These are phyloP conservation scores for Apaloderma vittatum DNA, from an alignment of 2,113 vertebrate genomes.

Conservation along the genomic window DNA sequence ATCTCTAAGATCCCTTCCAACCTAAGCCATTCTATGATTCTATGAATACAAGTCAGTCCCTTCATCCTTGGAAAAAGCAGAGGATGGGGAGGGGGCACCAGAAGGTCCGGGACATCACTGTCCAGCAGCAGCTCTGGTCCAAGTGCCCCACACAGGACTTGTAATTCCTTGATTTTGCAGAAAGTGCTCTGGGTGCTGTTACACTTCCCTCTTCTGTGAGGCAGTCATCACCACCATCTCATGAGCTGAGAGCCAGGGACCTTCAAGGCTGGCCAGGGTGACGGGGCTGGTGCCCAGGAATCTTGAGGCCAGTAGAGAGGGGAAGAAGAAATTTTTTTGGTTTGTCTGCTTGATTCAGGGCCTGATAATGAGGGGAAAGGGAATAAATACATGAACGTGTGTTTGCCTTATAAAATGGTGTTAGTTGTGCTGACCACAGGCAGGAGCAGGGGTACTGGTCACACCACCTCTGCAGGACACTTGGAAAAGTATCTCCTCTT, in stretches of 20 bases:
- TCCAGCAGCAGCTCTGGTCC: too few relatives aligned
- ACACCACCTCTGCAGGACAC: background rate
- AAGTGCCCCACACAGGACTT: background rate
- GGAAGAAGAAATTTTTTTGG: background rate
- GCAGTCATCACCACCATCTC: background rate
- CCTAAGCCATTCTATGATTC: too few relatives aligned
- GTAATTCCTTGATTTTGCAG: background rate
- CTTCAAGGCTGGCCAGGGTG: background rate
- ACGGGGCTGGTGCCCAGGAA: background rate
- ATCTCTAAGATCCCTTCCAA: too few relatives aligned
- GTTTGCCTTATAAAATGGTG: background rate
- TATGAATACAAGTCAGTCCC: too few relatives aligned
- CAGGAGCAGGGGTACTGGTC: fast-evolving
- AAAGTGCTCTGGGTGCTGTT: background rate
- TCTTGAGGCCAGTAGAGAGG: fast-evolving
- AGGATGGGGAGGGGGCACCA: too few relatives aligned
- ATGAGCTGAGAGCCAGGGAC: fast-evolving
- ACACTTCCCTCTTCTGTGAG: background rate
- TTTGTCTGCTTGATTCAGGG: background rate
- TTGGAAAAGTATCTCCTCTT: background rate
- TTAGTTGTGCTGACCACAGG: background rate
- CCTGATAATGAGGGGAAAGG: background rate
- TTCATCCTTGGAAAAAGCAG: too few relatives aligned
- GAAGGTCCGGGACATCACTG: too few relatives aligned
- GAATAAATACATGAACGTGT: background rate